These are phyloP conservation scores for Emydocephalus ijimae DNA, from an alignment of 2,113 vertebrate genomes.

Conservation along the genomic window DNA sequence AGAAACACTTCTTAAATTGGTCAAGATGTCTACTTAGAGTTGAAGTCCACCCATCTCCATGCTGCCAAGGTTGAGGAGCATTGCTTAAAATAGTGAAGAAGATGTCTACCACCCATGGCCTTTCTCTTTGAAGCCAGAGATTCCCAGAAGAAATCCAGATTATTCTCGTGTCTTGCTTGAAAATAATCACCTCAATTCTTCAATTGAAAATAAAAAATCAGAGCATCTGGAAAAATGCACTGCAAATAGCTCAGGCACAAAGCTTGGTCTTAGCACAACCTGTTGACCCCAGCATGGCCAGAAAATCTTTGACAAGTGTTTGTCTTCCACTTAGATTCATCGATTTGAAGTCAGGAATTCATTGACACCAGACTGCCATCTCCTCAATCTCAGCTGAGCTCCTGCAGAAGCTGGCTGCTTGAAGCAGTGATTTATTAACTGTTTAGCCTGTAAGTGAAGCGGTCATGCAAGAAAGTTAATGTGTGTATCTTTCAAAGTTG, in stretches of 20 bases:
- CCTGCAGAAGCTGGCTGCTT: not conserved
- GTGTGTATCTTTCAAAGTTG: not conserved
- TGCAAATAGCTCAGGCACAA: not conserved
- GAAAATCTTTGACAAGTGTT: not conserved
- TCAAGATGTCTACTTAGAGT: too few relatives aligned
- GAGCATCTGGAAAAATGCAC: not conserved
- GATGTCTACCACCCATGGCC: not conserved
- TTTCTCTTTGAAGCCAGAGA: not conserved
- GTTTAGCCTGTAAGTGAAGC: not conserved
- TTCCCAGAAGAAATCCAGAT: not conserved
- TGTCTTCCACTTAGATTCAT: not conserved
- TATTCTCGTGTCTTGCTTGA: not conserved
- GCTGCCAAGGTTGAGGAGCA: not conserved
- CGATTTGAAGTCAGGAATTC: not conserved
- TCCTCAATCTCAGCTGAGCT: not conserved
- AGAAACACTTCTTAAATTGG: too few relatives aligned
- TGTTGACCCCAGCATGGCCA: not conserved
- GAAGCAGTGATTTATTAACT: not conserved
- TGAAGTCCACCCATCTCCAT: not conserved
- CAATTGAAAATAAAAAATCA: not conserved
- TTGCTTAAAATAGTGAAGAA: not conserved
- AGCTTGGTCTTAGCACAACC: not conserved
- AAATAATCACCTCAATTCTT: not conserved
- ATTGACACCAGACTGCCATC: rapidly evolving
- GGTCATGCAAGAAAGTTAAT: not conserved